Percentiles rank a stretch among this genome's conserved stretches.
Conservation (phyloP, 2,113 vertebrate species). For the Hucho hucho region DNA sequence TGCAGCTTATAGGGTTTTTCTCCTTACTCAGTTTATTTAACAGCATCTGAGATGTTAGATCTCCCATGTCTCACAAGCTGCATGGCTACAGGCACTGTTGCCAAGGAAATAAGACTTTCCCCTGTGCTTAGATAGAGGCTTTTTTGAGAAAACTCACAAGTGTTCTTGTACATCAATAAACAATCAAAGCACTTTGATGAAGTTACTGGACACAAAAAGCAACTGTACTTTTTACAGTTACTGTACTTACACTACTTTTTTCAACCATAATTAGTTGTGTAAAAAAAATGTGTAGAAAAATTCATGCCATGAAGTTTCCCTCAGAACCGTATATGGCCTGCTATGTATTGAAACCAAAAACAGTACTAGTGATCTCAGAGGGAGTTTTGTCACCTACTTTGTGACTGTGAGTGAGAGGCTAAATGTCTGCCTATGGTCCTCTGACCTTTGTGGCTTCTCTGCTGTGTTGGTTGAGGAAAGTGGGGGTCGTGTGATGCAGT, state of each 20-base stretch:
- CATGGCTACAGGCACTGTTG: conserved; percentile 19
- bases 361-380: conserved; percentile 14
- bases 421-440: conserved; percentile 62
- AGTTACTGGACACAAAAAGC: background rate
- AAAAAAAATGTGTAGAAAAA: too few relatives aligned
- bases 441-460: conserved; percentile 70
- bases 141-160: conserved; percentile 2
- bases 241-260: background rate
- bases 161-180: background rate
- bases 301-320: conserved; percentile 1
- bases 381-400: conserved; percentile 27
- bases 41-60: conserved; percentile 20
- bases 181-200: background rate
- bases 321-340: background rate
- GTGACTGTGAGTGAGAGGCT: conserved; percentile 55
- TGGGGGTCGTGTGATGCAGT: conserved; percentile 68
- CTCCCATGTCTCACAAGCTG: conserved; percentile 17
- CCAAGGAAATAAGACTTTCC: conserved; percentile 24
- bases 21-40: background rate
- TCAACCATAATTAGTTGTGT: too few relatives aligned
- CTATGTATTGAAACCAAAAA: background rate
- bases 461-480: conserved; percentile 60
- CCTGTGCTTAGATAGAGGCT: background rate
- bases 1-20: background rate
- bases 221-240: background rate